Conservation (phyloP, 2,888 invertebrate genomes). For the Hyposoter didymator region DNA sequence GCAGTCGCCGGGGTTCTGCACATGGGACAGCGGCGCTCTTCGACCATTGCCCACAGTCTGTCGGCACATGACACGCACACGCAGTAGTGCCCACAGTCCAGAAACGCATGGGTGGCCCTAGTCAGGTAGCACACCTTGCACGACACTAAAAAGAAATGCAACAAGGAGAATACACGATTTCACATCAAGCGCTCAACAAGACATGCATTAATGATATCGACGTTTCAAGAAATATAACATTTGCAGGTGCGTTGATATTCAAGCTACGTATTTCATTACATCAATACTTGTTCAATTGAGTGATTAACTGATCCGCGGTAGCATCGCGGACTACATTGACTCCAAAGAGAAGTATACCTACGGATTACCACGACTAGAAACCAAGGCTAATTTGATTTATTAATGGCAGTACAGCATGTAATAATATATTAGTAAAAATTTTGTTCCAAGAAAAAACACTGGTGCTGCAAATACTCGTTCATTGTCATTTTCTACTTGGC, state of each 20-base stretch:
- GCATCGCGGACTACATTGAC: not conserved
- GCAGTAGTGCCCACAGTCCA: not conserved
- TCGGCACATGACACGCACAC: not conserved
- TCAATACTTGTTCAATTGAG: too few relatives aligned
- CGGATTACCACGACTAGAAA: not conserved
- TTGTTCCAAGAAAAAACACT: too few relatives aligned
- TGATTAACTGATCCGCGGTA: not conserved
- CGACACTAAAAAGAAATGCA: slow-evolving; percentile 6
- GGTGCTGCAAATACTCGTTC: too few relatives aligned
- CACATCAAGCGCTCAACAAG: not conserved
- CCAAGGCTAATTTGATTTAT: not conserved
- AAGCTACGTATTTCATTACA: too few relatives aligned
- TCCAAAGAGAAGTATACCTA: not conserved
- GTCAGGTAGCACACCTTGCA: slow-evolving; percentile 10
- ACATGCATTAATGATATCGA: not conserved
- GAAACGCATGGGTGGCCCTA: not conserved
- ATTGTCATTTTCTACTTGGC: too few relatives aligned
- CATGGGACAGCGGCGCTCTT: not conserved
- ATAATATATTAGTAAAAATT: not conserved
- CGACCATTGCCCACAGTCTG: not conserved
- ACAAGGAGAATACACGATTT: slow-evolving; percentile 23
- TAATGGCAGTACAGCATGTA: not conserved
- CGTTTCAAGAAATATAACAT: slow-evolving; percentile 18
- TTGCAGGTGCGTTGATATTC: not conserved
- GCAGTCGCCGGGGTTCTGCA: not conserved